Conservation (phyloP, 1,140 invertebrate genomes). For the Ooceraea biroi region DNA sequence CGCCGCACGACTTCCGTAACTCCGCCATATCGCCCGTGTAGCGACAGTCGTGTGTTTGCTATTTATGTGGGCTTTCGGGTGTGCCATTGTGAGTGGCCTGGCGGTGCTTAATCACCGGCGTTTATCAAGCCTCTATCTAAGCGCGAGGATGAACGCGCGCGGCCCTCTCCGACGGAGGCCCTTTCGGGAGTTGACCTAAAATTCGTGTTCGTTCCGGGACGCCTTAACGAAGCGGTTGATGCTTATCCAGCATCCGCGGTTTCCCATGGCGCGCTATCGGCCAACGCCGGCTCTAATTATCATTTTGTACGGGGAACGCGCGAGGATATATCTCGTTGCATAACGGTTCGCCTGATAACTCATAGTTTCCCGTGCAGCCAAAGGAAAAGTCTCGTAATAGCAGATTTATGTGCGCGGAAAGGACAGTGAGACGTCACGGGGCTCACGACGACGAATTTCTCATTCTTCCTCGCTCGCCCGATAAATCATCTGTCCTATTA, state of each 20-base stretch:
- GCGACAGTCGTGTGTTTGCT: slow-evolving; percentile 69
- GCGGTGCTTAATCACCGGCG: slow-evolving; percentile 43
- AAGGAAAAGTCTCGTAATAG: slow-evolving; percentile 47
- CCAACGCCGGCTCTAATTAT: slow-evolving; percentile 34
- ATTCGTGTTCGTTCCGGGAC: not conserved
- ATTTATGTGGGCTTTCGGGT: slow-evolving; percentile 74
- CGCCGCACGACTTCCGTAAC: slow-evolving; percentile 74
- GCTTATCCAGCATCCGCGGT: not conserved
- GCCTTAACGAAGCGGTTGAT: not conserved
- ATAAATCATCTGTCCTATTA: slow-evolving; percentile 61
- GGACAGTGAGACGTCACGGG: slow-evolving; percentile 50
- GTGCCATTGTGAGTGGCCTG: slow-evolving; percentile 54
- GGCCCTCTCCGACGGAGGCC: not conserved
- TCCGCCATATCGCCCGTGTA: slow-evolving; percentile 20
- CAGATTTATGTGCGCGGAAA: slow-evolving; percentile 42
- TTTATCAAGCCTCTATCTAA: slow-evolving; percentile 60
- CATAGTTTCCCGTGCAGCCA: not conserved
- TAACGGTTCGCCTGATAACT: slow-evolving; percentile 28
- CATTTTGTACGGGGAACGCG: slow-evolving; percentile 3
- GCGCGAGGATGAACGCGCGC: not conserved
- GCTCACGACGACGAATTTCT: slow-evolving; percentile 54
- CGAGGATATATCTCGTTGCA: not conserved
- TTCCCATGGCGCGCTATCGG: not conserved
- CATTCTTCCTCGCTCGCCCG: slow-evolving; percentile 41
- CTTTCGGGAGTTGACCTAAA: slow-evolving; percentile 14